Percentiles rank a stretch among this genome's conserved stretches.
Conservation (phyloP, 2,888 invertebrate genomes). For the Caradrina clavipalpis region DNA sequence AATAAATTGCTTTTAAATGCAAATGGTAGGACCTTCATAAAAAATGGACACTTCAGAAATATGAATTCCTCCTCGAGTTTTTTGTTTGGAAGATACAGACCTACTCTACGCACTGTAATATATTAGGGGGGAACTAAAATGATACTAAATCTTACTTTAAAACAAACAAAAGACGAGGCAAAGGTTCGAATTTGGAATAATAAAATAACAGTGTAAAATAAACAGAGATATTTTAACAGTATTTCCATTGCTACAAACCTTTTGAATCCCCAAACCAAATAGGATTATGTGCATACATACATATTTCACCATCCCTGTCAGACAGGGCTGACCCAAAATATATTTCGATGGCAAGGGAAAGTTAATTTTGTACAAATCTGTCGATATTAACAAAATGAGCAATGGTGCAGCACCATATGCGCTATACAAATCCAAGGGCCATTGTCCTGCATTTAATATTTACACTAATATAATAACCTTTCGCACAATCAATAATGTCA, state of each 20-base stretch:
- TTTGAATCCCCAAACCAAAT: slow-evolving; percentile 58
- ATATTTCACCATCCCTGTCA: slow-evolving; percentile 26
- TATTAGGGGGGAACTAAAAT: background rate
- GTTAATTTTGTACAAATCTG: slow-evolving; percentile 57
- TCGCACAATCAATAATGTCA: slow-evolving; percentile 62
- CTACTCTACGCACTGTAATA: background rate
- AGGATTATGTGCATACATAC: slow-evolving; percentile 60
- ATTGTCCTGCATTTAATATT: slow-evolving; percentile 63
- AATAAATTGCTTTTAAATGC: too few species aligned
- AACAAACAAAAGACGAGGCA: slow-evolving; percentile 13
- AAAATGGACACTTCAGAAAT: background rate
- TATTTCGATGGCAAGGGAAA: slow-evolving; percentile 1
- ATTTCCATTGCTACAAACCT: slow-evolving; percentile 52
- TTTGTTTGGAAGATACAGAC: background rate
- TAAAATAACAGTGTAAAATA: slow-evolving; percentile 37
- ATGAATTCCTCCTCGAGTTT: background rate
- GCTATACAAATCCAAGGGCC: slow-evolving; percentile 49
- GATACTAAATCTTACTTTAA: background rate
- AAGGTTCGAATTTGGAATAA: slow-evolving; percentile 34
- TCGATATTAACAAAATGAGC: slow-evolving; percentile 68
- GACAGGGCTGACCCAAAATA: slow-evolving; percentile 40
- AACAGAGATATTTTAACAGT: slow-evolving; percentile 46
- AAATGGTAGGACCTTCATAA: background rate
- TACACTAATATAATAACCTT: slow-evolving; percentile 63
- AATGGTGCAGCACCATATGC: slow-evolving; percentile 60